Evolutionary conservation across 2,888 invertebrate species (phyloP).

Genomic region (Cephus runcator): DNA sequence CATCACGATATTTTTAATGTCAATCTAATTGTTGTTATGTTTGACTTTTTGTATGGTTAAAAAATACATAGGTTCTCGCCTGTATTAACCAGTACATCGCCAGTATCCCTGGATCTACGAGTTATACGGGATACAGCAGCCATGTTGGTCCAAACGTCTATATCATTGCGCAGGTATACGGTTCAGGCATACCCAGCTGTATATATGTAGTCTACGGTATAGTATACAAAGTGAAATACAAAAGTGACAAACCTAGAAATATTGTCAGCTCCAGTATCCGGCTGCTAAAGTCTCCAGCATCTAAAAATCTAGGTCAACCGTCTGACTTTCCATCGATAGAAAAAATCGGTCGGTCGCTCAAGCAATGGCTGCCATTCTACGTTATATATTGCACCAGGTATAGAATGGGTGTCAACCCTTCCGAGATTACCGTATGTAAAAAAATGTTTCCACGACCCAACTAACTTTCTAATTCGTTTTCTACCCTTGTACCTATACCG

Average conservation of each 20-base stretch:
- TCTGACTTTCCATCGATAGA: conserved; percentile 25
- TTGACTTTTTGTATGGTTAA: no score
- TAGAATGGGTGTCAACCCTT: conserved; percentile 28
- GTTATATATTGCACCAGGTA: conserved; percentile 22
- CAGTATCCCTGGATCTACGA: neutral
- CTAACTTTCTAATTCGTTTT: conserved; percentile 37
- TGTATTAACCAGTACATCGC: no score
- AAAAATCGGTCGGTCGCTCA: conserved; percentile 20
- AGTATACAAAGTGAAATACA: neutral
- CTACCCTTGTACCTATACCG: neutral
- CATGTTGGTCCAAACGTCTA: neutral
- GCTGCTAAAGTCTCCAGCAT: neutral
- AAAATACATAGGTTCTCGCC: no score
- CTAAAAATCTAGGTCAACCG: neutral
- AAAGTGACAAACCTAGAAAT: neutral
- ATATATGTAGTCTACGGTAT: neutral
- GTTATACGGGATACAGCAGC: neutral
- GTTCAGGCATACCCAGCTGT: neutral
- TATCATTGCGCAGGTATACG: neutral
- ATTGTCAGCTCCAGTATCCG: neutral
- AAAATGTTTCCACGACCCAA: conserved; percentile 29
- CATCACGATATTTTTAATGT: neutral
- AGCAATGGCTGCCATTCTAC: conserved; percentile 18
- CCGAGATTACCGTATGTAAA: conserved; percentile 12
- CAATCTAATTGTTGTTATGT: neutral